A percentile compares a stretch with the other conserved stretches of the same genome.
These are phyloP conservation scores for Sceloporus undulatus DNA, from an alignment of 2,113 vertebrate species.

Conservation along the genomic window DNA sequence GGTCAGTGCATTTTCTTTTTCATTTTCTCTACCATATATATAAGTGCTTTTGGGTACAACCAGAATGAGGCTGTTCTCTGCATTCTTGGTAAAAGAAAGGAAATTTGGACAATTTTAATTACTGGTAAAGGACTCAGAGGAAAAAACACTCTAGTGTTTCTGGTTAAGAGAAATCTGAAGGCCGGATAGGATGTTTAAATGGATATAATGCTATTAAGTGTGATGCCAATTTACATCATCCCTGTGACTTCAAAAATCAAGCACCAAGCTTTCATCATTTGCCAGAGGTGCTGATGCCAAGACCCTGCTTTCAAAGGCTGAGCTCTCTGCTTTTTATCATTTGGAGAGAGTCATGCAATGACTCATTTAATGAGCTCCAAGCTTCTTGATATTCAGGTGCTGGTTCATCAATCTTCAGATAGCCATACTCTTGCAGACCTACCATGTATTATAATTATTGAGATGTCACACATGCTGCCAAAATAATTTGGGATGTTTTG, in stretches of 20 bases:
- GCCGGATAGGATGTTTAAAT: conserved; percentile 2
- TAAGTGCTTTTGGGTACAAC: conserved; percentile 18
- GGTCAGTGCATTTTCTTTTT: conserved; percentile 32
- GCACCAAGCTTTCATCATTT: conserved; percentile 21
- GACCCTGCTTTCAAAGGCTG: background rate
- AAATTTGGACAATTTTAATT: background rate
- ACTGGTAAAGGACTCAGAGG: background rate
- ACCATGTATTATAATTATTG: background rate
- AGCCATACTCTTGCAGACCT: conserved; percentile 3
- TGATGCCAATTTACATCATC: conserved; percentile 29
- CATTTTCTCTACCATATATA: conserved; percentile 1
- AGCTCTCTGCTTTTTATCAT: conserved; percentile 22
- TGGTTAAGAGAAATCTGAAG: conserved; percentile 10
- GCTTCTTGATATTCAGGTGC: conserved; percentile 30
- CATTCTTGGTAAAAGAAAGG: background rate
- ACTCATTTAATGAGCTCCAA: conserved; percentile 24
- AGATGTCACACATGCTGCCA: background rate
- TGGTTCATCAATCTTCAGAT: background rate
- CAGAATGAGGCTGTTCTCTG: conserved; percentile 17
- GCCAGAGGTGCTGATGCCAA: conserved; percentile 24
- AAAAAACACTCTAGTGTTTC: conserved; percentile 28
- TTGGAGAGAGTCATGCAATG: conserved; percentile 7
- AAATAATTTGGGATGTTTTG: conserved; percentile 21
- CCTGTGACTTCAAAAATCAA: conserved; percentile 39
- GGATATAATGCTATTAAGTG: conserved; percentile 18